A percentile compares a stretch with the other conserved stretches of the same genome.
Conservation (phyloP, 2,888 invertebrate species). For the Sussaba pulchella region DNA sequence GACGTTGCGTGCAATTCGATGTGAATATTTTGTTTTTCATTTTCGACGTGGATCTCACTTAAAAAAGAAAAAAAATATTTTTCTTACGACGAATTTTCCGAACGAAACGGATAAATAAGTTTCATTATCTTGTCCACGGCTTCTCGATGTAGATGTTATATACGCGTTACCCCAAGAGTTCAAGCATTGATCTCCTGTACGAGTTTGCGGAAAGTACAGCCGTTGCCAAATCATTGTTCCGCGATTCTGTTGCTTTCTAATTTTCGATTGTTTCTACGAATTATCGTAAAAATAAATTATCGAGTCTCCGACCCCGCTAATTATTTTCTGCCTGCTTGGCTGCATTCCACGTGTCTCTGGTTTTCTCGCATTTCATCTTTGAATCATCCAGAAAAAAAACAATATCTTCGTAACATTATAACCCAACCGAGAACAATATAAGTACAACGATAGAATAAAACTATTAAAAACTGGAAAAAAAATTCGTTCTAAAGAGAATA, state of each 20-base stretch:
- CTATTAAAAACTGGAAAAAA: no score
- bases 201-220: constrained; percentile 80
- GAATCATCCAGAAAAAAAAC: no score
- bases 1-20: constrained; percentile 1
- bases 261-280: no score
- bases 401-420: no score
- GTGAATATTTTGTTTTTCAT: constrained; percentile 15
- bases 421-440: no score
- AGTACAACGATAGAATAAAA: no score
- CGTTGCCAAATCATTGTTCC: constrained; percentile 80
- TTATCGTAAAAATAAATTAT: constrained; percentile 71
- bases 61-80: no score
- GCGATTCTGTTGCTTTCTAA: constrained; percentile 63
- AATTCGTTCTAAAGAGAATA: background rate
- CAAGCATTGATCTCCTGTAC: constrained; percentile 83
- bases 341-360: background rate
- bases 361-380: constrained; percentile 1
- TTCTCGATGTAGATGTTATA: constrained; percentile 70
- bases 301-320: background rate
- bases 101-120: background rate
- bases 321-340: background rate
- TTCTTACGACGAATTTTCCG: constrained; percentile 20
- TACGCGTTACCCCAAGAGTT: constrained; percentile 78
- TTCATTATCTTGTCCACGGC: constrained; percentile 30
- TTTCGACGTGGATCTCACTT: no score